Evolutionary conservation across 2,888 invertebrate species (phyloP).

Genomic region (Vanessa cardui): DNA sequence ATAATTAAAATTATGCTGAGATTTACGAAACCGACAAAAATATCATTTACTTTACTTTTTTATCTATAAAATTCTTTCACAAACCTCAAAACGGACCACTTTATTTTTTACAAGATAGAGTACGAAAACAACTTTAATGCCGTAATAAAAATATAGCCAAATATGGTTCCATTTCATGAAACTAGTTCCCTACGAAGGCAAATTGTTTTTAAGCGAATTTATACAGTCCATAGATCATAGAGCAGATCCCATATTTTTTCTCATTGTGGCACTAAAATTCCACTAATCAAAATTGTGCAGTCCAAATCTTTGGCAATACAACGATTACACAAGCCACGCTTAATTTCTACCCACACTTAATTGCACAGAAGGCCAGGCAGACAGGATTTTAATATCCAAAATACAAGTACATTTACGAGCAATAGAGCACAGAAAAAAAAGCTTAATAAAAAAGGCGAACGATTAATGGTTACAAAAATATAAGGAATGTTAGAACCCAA

Average conservation of each 20-base stretch:
- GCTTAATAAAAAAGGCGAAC: neutral
- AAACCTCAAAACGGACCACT: neutral
- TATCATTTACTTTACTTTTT: neutral
- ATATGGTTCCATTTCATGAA: too few relatives aligned
- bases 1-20: conserved; percentile 32
- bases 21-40: neutral
- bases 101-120: neutral
- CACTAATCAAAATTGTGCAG: neutral
- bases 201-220: too few relatives aligned
- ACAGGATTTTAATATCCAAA: neutral
- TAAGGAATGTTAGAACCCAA: neutral
- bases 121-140: neutral
- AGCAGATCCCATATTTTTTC: too few relatives aligned
- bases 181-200: too few relatives aligned
- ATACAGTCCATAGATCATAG: too few relatives aligned
- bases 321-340: neutral
- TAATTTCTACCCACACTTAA: neutral
- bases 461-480: neutral
- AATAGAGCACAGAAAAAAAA: neutral
- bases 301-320: conserved; percentile 5
- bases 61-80: too few relatives aligned
- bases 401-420: neutral
- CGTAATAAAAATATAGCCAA: too few relatives aligned
- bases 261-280: too few relatives aligned
- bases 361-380: neutral